Evolutionary conservation across 2,797 vertebrate species (phyloP), one percentile per base, ranked within the genome.

Genomic region (Peromyscus aztecus): DNA sequence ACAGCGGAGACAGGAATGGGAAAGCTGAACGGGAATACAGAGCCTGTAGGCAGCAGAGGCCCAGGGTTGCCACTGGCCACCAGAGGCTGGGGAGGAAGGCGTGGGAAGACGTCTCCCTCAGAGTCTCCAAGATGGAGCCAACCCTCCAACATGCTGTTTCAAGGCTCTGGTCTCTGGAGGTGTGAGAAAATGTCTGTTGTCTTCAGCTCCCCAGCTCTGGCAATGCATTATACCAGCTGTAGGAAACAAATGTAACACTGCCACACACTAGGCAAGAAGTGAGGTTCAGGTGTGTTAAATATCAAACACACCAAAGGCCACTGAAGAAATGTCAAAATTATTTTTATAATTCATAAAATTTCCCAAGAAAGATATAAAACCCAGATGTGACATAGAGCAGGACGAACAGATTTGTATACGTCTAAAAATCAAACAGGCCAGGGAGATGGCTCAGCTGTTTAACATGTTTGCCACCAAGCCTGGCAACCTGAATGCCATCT

Each of bases 161-260:
- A 67, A 91, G 65, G 67, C 23, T 43, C 67, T 57, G 65, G 12
- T 40, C 73, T 94, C 43, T 55, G 77, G n/a, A 83, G 73, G 37
- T 19, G 43, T 57, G 55, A 89, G 11, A 40, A 94, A 88, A 87
- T 73, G 89, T n/a, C 87, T 90, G 8, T 59, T 88, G 73, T 86
- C 59, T 16, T 49, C 55, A 83, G 9, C 14, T n/a, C 63, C 29
- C 27, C 82, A 88, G 2, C 85, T 73, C 31, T 57, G n/a, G 23
- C 43, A 59, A 86, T 59, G 89, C 81, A 67, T 69, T 63, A 90
- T 0, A 2, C 9, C 12, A 85, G 65, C 14, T 24, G 49, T 34
- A 59, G n/a, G 57, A 94, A 93, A 77, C 5, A 6, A 77, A 91
- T 21, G 73, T 9, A 89, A 23, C 29, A 4, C 31, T 21, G 40